Conservation (phyloP, 2,797 vertebrate genomes). For the Phrynocephalus forsythii region DNA sequence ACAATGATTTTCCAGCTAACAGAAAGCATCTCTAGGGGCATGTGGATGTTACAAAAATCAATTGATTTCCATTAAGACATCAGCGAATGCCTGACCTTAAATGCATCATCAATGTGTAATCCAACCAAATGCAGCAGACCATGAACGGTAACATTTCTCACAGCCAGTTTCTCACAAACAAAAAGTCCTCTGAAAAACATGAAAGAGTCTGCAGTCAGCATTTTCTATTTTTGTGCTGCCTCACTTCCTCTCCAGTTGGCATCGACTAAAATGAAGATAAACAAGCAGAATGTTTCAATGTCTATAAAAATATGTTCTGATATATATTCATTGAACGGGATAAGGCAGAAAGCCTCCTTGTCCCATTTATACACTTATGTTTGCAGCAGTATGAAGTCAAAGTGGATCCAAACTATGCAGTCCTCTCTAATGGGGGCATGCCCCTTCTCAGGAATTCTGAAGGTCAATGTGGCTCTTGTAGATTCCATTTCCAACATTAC, state of each 20-base stretch:
- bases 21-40: background rate
- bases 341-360: background rate
- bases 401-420: background rate
- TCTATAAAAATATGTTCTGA: constrained; percentile 35
- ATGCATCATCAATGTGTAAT: constrained; percentile 32
- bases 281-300: constrained; percentile 20
- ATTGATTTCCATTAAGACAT: background rate
- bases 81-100: constrained; percentile 34
- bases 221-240: constrained; percentile 53
- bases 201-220: constrained; percentile 57
- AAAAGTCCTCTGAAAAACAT: constrained; percentile 61
- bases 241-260: constrained; percentile 58
- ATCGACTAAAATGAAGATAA: constrained; percentile 35
- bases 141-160: constrained; percentile 27
- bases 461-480: background rate
- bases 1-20: background rate
- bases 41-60: constrained; percentile 10
- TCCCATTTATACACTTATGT: constrained; percentile 31
- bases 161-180: constrained; percentile 48
- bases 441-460: background rate
- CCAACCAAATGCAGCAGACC: constrained; percentile 36
- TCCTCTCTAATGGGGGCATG: background rate
- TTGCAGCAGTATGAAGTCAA: background rate
- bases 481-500: background rate
- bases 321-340: background rate